phyloP scores from a whole-genome alignment of 2,113 vertebrate species.

The Rallus limicola region DNA sequence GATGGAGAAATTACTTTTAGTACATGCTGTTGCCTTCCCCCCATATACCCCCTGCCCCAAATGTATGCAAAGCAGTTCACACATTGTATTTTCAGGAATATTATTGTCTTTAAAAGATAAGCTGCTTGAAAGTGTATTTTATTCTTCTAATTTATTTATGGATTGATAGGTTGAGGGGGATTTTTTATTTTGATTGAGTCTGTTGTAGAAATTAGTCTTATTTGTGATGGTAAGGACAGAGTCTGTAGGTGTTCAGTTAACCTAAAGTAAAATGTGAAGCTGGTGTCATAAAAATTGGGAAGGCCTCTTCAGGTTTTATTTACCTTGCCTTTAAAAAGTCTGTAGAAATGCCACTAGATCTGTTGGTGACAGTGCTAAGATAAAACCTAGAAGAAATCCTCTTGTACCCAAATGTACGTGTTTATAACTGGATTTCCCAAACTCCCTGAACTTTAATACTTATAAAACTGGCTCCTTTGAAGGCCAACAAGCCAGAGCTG shows the following conservation, averaged over 20 bases:
- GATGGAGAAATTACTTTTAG: background rate
- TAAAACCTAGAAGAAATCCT: background rate
- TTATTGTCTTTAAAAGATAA: background rate
- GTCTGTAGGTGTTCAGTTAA: background rate
- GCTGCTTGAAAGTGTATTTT: background rate
- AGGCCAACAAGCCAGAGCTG: background rate
- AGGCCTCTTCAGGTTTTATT: background rate
- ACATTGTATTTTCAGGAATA: background rate
- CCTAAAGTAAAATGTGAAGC: background rate
- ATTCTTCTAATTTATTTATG: background rate
- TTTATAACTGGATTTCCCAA: background rate
- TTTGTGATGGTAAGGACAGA: background rate
- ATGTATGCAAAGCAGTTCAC: background rate
- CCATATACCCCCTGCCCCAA: too few species aligned
- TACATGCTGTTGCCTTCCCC: background rate
- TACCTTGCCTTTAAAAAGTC: background rate
- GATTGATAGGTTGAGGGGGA: background rate
- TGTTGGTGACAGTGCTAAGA: background rate
- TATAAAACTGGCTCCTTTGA: background rate
- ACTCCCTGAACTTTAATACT: background rate
- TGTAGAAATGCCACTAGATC: background rate
- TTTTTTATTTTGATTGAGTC: background rate
- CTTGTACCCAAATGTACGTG: background rate
- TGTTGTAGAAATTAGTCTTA: background rate
- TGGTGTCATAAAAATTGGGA: background rate